phyloP scores from a whole-genome alignment of 2,797 vertebrate species.

The Urophycis tenuis region DNA sequence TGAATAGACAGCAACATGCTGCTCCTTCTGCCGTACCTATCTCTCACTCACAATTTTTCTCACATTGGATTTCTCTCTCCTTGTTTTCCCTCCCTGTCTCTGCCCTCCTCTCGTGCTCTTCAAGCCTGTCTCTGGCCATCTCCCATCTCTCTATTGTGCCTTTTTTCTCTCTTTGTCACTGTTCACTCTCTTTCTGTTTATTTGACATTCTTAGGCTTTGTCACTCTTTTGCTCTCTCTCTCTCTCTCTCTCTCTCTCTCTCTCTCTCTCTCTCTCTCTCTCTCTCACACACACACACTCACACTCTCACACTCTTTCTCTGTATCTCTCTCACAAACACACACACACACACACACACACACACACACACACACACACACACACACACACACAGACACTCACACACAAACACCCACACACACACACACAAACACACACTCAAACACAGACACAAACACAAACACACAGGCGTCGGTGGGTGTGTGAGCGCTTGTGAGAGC shows the following conservation, averaged over 20 bases:
- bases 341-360: constrained; percentile 20
- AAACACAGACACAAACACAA: constrained; percentile 5
- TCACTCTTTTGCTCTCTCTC: constrained; percentile 12
- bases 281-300: too few relatives aligned
- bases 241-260: too few relatives aligned
- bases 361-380: constrained; percentile 9
- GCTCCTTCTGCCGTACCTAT: constrained; percentile 18
- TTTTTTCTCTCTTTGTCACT: constrained; percentile 4
- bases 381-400: constrained; percentile 8
- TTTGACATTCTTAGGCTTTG: constrained; percentile 28
- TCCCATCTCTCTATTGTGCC: background rate
- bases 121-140: background rate
- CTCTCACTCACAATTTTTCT: too few relatives aligned
- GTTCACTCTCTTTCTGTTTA: background rate
- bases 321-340: too few relatives aligned
- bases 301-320: too few relatives aligned
- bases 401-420: too few relatives aligned
- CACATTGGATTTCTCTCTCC: too few relatives aligned
- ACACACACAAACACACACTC: constrained; percentile 25
- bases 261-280: too few relatives aligned
- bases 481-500: background rate
- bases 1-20: constrained; percentile 32
- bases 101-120: too few relatives aligned
- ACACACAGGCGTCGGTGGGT: constrained; percentile 16
- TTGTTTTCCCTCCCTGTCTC: too few relatives aligned